Evolutionary conservation across 2,797 vertebrate genomes (phyloP).

Genomic region (Lepus oiostolus): DNA sequence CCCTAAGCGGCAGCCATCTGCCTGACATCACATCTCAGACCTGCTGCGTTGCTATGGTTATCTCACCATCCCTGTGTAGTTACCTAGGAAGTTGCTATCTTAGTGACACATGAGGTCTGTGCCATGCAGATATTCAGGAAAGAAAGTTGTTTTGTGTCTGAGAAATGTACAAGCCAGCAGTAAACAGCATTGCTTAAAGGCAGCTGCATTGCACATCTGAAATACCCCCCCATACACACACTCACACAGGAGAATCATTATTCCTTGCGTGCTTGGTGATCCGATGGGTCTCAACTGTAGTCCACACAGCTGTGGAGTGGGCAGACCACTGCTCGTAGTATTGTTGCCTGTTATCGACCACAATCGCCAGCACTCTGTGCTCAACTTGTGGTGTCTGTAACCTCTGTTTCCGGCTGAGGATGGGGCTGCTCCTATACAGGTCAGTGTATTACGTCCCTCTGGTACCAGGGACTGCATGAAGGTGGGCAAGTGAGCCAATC

Average conservation of each 20-base stretch:
- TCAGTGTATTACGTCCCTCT: too few species aligned
- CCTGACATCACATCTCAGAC: constrained; percentile 75
- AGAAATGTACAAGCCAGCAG: constrained; percentile 72
- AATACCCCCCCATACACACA: not conserved
- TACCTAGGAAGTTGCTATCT: constrained; percentile 82
- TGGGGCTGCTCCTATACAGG: too few species aligned
- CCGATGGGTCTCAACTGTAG: not conserved
- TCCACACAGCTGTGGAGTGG: not conserved
- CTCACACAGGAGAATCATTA: not conserved
- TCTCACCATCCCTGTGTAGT: constrained; percentile 85
- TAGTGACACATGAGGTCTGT: constrained; percentile 72
- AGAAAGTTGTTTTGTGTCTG: constrained; percentile 71
- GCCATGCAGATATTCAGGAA: constrained; percentile 81
- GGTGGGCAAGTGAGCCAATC: too few species aligned
- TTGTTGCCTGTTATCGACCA: too few species aligned
- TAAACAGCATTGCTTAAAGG: not conserved
- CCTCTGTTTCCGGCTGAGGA: too few species aligned
- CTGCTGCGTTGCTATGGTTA: constrained; percentile 87
- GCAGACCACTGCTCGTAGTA: not conserved
- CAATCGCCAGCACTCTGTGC: too few species aligned
- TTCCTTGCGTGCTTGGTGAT: not conserved
- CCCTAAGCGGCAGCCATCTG: constrained; percentile 78
- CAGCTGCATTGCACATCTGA: not conserved
- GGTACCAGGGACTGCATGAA: too few species aligned
- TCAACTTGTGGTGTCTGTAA: too few species aligned